These are phyloP conservation scores for Athrips mouffetella DNA, from an alignment of 2,888 invertebrate genomes.

Conservation along the genomic window DNA sequence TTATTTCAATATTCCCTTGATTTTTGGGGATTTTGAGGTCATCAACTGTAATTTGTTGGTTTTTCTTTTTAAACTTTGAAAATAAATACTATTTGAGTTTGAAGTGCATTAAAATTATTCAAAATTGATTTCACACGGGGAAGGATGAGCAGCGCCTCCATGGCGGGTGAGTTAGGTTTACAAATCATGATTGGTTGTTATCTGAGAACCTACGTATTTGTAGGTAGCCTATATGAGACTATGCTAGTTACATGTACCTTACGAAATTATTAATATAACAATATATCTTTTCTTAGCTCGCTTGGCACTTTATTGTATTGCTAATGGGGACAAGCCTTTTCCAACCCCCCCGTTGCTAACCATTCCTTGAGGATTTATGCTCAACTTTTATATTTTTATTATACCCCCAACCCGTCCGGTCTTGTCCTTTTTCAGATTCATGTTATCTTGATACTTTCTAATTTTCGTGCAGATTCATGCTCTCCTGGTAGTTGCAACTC, in stretches of 20 bases:
- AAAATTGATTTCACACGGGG: slow-evolving; percentile 74
- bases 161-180: slow-evolving; percentile 67
- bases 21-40: neutral
- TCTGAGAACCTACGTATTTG: neutral
- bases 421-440: too few relatives aligned
- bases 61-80: slow-evolving; percentile 2
- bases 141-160: slow-evolving; percentile 75
- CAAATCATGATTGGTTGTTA: too few relatives aligned
- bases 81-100: slow-evolving; percentile 9
- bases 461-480: too few relatives aligned
- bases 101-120: slow-evolving; percentile 33
- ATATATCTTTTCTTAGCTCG: neutral
- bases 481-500: too few relatives aligned
- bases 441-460: too few relatives aligned
- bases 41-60: slow-evolving; percentile 19
- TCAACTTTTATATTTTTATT: too few relatives aligned
- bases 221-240: too few relatives aligned
- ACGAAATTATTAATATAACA: neutral
- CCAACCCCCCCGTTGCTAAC: too few relatives aligned
- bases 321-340: neutral
- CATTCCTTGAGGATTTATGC: too few relatives aligned
- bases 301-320: neutral
- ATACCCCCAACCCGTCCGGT: too few relatives aligned
- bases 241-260: neutral
- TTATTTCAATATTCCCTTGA: too few relatives aligned